Base-by-base conservation (phyloP, 2,888 invertebrate species). In the Archips crataeganus region DNA sequence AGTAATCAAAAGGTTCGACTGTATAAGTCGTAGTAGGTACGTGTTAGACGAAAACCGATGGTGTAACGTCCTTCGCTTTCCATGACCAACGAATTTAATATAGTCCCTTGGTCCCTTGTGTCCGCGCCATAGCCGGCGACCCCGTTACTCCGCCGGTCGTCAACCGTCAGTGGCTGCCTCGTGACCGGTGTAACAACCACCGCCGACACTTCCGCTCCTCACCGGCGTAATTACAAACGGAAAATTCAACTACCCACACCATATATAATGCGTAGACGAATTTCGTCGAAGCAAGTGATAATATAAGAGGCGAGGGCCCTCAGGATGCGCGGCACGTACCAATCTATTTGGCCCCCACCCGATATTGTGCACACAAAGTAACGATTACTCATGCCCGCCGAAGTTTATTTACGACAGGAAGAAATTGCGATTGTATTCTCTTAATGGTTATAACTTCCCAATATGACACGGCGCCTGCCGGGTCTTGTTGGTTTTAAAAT, bases 361-460 rank as follows among this genome's bases (percentile, higher is more conserved):
- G 87, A 91, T 90, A 91, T 90, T 90, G 92, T 89, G 90, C 91
- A 89, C 91, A 92, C 90, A 91, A 92, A 90, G 91, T 89, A 87
- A 90, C 85, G 86, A 92, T 93, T 93, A 93, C 91, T 92, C 93
- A 93, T 92, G 83, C 87, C 85, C 83, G 84, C 89, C 87, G 85
- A 91, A 90, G 87, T 89, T 89, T 91, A 92, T 93, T 91, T 92
- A 93, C 87, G 92, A 92, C 94, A 93, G 93, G 93, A 94, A 92
- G 93, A 92, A 92, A 92, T 92, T 91, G 92, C 91, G 84, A 94
- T 93, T 92, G 92, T 93, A 88, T 92, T 90, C 90, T 88, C 81
- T 84, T 88, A 90, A 91, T 92, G 90, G 90, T 88, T 90, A 90
- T 91, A 92, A 92, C 91, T 90, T 91, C 90, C 90, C 83, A 89